phyloP scores from a whole-genome alignment of 1,140 invertebrate genomes.

The Solen grandis region DNA sequence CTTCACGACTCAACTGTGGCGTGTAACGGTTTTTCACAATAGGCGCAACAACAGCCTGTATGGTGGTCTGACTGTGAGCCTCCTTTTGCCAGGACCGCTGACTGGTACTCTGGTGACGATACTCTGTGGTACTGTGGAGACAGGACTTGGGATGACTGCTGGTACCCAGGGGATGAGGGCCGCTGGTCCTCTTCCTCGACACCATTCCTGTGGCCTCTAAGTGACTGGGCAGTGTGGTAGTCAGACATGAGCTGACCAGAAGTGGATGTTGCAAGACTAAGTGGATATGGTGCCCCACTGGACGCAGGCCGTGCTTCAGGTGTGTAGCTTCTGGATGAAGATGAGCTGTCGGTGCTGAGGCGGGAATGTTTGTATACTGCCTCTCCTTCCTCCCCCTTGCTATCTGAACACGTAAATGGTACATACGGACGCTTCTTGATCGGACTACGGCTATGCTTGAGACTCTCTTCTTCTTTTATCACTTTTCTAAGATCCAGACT shows the following conservation, averaged over 20 bases:
- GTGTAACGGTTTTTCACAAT: slow-evolving; percentile 59
- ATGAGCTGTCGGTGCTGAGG: slow-evolving; percentile 50
- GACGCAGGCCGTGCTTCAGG: slow-evolving; percentile 9
- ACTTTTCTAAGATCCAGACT: slow-evolving; percentile 75
- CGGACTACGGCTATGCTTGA: slow-evolving; percentile 71
- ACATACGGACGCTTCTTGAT: slow-evolving; percentile 79
- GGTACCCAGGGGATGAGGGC: slow-evolving; percentile 11
- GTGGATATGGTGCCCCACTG: slow-evolving; percentile 27
- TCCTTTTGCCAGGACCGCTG: slow-evolving; percentile 25
- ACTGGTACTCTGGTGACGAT: slow-evolving; percentile 34
- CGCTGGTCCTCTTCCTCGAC: background rate
- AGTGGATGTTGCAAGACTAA: background rate
- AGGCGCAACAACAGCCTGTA: slow-evolving; percentile 66
- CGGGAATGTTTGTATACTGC: slow-evolving; percentile 56
- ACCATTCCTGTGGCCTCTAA: background rate
- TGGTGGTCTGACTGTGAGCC: slow-evolving; percentile 48
- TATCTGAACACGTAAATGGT: slow-evolving; percentile 50
- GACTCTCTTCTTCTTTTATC: slow-evolving; percentile 53
- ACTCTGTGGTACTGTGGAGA: slow-evolving; percentile 33
- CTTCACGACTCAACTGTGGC: slow-evolving; percentile 57
- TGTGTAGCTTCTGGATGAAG: slow-evolving; percentile 27
- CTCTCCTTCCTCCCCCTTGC: slow-evolving; percentile 35
- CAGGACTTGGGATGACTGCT: background rate
- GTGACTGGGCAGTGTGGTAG: slow-evolving; percentile 27
- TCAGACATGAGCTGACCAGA: slow-evolving; percentile 8